Conservation (phyloP, 2,888 invertebrate species). For the Chaetoderma sp. region DNA sequence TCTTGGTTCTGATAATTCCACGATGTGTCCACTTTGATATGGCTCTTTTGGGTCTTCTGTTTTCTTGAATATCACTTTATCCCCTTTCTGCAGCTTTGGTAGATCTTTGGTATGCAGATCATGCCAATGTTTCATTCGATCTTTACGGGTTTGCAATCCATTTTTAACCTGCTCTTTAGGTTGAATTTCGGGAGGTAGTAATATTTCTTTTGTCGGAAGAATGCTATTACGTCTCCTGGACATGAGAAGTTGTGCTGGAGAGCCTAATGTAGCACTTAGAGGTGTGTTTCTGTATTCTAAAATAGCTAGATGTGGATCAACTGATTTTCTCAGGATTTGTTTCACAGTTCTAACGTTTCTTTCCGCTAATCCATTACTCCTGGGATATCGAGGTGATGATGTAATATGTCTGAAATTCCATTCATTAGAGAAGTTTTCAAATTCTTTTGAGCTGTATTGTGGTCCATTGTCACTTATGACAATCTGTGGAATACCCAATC, state of each 20-base stretch:
- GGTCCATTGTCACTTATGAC: constrained; percentile 37
- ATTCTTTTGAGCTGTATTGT: constrained; percentile 15
- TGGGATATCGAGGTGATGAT: not conserved
- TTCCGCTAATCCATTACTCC: constrained; percentile 11
- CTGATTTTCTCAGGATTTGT: not conserved
- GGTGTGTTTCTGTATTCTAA: not conserved
- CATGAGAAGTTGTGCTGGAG: constrained; percentile 3
- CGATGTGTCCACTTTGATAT: no score
- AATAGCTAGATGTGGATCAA: constrained; percentile 3
- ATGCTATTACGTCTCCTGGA: no score
- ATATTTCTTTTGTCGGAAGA: no score
- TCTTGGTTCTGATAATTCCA: no score
- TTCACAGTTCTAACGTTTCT: constrained; percentile 10
- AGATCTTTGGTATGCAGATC: no score
- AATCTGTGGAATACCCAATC: constrained; percentile 27
- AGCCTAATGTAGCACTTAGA: not conserved
- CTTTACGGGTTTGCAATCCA: no score
- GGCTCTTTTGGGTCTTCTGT: no score
- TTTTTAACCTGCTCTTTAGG: no score
- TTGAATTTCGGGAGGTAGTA: no score
- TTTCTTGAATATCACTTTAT: no score
- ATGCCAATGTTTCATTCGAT: no score
- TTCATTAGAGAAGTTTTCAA: not conserved
- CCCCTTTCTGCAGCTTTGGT: no score
- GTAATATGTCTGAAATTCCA: not conserved